These are phyloP conservation scores for Lethenteron reissneri DNA, from an alignment of 2,113 vertebrate species.

Conservation along the genomic window DNA sequence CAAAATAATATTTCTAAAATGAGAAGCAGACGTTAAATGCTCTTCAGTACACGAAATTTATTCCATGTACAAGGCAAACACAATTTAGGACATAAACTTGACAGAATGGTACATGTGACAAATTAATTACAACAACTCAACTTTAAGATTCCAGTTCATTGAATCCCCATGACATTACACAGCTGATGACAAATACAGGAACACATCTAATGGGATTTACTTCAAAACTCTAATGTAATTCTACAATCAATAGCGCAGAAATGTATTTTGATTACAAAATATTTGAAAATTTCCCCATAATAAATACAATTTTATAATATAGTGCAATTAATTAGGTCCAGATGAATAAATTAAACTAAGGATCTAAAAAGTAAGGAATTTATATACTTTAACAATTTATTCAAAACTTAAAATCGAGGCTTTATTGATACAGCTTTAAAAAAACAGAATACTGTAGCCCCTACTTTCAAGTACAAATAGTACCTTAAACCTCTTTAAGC, in stretches of 20 bases:
- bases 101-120: neutral
- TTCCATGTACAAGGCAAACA: constrained; percentile 3
- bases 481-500: too few relatives aligned
- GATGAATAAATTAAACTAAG: constrained; percentile 2
- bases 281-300: constrained; percentile 4
- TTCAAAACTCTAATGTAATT: neutral
- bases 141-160: neutral
- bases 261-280: constrained; percentile 4
- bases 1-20: too few relatives aligned
- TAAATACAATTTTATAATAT: constrained; percentile 5
- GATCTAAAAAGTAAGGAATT: too few relatives aligned
- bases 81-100: constrained; percentile 5
- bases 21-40: too few relatives aligned
- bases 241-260: constrained; percentile 3
- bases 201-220: constrained; percentile 1
- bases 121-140: constrained; percentile 4
- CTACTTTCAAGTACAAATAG: neutral
- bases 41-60: neutral
- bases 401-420: neutral
- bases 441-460: constrained; percentile 5
- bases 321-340: constrained; percentile 5
- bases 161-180: neutral
- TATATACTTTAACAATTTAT: too few relatives aligned
- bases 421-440: neutral
- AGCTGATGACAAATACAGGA: neutral